Evolutionary conservation across 2,888 invertebrate genomes (phyloP).

Genomic region (Pseudococcus jackbeardsleyi): DNA sequence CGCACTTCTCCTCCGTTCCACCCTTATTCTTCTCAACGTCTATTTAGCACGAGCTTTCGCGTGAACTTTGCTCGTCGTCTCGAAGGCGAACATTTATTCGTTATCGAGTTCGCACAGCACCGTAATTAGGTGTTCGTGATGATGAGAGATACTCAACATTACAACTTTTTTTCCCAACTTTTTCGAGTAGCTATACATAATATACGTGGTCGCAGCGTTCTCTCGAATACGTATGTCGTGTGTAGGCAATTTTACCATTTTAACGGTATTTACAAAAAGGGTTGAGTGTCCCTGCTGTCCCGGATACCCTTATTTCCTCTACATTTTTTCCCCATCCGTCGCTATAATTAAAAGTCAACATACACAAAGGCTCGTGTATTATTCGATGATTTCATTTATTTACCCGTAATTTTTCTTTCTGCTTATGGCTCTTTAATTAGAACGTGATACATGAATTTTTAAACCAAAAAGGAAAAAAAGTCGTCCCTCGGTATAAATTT

Average conservation of each 20-base stretch:
- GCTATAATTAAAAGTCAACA: slow-evolving; percentile 33
- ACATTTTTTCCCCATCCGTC: neutral
- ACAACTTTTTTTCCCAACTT: neutral
- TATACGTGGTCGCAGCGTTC: neutral
- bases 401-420: slow-evolving; percentile 2
- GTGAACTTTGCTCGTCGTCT: slow-evolving; percentile 16
- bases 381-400: slow-evolving; percentile 27
- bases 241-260: neutral
- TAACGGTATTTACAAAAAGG: neutral
- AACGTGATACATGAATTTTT: slow-evolving; percentile 18
- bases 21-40: neutral
- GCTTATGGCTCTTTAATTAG: neutral
- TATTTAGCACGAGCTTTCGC: slow-evolving; percentile 12
- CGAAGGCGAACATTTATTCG: neutral
- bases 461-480: neutral
- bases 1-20: neutral
- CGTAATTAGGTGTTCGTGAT: neutral
- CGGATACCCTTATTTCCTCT: neutral
- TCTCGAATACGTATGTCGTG: neutral
- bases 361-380: neutral
- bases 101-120: neutral
- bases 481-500: neutral
- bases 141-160: neutral
- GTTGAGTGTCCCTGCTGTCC: neutral
- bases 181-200: neutral